Percentiles rank a stretch among this genome's conserved stretches.
phyloP scores from a whole-genome alignment of 2,797 vertebrate species.

The Erethizon dorsatum region DNA sequence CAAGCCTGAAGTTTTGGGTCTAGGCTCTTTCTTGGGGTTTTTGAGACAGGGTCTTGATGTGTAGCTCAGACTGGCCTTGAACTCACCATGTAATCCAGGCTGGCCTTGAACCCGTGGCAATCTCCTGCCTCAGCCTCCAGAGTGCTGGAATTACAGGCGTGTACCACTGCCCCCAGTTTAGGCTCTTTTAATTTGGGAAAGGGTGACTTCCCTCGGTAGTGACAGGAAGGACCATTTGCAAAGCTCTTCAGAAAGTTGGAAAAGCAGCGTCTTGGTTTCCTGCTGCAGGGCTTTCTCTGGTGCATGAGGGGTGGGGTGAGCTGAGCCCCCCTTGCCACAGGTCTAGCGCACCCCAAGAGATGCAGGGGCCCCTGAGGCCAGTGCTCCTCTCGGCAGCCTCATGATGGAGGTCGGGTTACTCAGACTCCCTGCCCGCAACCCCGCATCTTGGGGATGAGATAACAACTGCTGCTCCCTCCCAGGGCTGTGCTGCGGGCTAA shows the following conservation, averaged over 20 bases:
- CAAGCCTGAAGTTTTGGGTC: neutral
- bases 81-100: neutral
- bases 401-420: neutral
- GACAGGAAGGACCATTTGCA: neutral
- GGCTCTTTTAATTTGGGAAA: conserved; percentile 1
- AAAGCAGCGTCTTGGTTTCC: neutral
- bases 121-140: neutral
- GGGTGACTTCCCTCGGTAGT: neutral
- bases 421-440: neutral
- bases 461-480: neutral
- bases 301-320: neutral
- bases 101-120: neutral
- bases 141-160: neutral
- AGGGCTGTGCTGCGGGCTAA: neutral
- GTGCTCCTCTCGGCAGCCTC: neutral
- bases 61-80: neutral
- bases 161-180: too few relatives aligned
- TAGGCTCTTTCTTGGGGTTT: neutral
- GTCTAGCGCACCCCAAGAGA: neutral
- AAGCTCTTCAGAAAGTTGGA: conserved; percentile 11
- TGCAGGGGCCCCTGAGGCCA: neutral
- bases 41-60: neutral
- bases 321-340: neutral
- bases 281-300: neutral
- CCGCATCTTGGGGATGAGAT: neutral